A percentile compares a stretch with the other conserved stretches of the same genome.
Evolutionary conservation across 2,888 invertebrate genomes (phyloP).

Genomic region (Dicycla oo): DNA sequence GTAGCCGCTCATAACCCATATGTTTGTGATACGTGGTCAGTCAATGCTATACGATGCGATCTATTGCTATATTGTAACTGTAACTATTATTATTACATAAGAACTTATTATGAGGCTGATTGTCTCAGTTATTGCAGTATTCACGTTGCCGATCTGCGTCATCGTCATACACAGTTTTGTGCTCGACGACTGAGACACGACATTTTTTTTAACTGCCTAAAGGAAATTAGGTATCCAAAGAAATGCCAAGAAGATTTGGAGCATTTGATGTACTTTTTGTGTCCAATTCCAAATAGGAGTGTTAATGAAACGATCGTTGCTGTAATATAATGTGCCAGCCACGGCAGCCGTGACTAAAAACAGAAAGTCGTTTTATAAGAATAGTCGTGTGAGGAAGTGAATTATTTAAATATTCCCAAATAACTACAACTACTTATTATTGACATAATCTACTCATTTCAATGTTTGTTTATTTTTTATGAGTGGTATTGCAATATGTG

Average conservation of each 20-base stretch:
- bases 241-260: not conserved
- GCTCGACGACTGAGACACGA: not conserved
- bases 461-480: no score
- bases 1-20: constrained; percentile 35
- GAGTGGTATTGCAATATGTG: no score
- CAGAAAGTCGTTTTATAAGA: not conserved
- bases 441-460: no score
- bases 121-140: not conserved
- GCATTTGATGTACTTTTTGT: not conserved
- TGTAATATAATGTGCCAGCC: not conserved
- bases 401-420: no score
- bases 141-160: not conserved
- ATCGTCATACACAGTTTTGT: no score
- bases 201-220: not conserved
- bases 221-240: not conserved
- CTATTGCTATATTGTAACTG: constrained; percentile 15
- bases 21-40: constrained; percentile 49
- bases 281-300: not conserved
- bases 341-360: not conserved
- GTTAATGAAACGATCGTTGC: not conserved
- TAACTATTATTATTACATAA: constrained; percentile 1
- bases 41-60: constrained; percentile 24
- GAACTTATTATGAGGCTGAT: not conserved
- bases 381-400: not conserved
- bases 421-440: no score